Conservation (phyloP, 2,113 vertebrate genomes). For the Tragelaphus scriptus region DNA sequence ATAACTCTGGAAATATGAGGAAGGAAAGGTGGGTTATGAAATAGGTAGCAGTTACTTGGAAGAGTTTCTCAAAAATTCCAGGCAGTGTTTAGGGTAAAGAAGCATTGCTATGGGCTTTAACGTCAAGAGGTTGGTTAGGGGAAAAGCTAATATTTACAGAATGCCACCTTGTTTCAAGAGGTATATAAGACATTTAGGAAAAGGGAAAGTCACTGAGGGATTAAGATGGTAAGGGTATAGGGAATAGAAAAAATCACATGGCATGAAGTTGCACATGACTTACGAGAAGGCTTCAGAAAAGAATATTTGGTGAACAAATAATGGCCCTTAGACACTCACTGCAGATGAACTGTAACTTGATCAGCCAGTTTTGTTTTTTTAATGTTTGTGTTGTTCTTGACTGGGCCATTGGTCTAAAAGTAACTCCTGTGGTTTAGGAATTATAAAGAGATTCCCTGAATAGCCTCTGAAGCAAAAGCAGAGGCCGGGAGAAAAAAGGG, state of each 20-base stretch:
- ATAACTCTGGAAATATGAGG: neutral
- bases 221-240: neutral
- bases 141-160: conserved; percentile 12
- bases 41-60: neutral
- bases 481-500: neutral
- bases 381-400: neutral
- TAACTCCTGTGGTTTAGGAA: neutral
- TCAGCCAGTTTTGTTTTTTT: neutral
- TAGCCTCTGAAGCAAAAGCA: neutral
- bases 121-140: neutral
- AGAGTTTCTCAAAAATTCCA: neutral
- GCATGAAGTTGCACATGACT: neutral
- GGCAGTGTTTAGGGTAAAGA: neutral
- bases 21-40: neutral
- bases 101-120: neutral
- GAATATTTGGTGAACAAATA: neutral
- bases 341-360: neutral
- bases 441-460: neutral
- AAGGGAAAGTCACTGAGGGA: neutral
- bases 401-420: neutral
- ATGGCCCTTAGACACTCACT: neutral
- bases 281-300: neutral
- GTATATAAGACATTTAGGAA: neutral
- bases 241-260: neutral
- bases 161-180: neutral